phyloP scores from a whole-genome alignment of 2,888 invertebrate genomes.

The Hypselothyrea guttata region DNA sequence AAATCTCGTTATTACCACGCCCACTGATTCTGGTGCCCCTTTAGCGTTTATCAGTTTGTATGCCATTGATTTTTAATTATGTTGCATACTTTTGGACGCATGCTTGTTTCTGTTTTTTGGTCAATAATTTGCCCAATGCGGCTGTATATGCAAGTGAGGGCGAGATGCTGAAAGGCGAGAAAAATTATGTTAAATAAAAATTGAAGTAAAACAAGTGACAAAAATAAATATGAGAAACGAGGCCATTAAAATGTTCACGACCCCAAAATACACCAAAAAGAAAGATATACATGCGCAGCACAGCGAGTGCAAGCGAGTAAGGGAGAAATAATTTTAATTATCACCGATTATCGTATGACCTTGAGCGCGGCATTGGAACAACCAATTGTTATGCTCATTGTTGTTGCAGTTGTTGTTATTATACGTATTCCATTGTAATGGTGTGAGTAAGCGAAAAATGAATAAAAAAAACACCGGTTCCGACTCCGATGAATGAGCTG shows the following conservation, averaged over 20 bases:
- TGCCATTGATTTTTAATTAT: conserved; percentile 82
- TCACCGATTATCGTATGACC: conserved; percentile 81
- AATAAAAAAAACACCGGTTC: conserved; percentile 47
- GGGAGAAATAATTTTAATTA: conserved; percentile 79
- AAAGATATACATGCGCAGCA: conserved; percentile 4
- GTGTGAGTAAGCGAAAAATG: conserved; percentile 63
- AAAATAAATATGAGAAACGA: conserved; percentile 56
- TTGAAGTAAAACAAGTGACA: conserved; percentile 71
- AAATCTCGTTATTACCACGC: conserved; percentile 64
- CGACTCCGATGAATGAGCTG: conserved; percentile 50
- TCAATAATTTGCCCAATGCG: conserved; percentile 72
- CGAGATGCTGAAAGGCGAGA: conserved; percentile 14
- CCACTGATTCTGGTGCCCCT: conserved; percentile 6
- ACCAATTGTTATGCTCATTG: conserved; percentile 32
- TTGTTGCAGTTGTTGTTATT: conserved; percentile 53
- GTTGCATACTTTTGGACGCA: conserved; percentile 70
- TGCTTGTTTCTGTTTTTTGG: conserved; percentile 45
- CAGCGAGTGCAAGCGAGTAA: conserved; percentile 13
- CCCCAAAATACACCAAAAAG: conserved; percentile 26
- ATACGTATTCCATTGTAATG: conserved; percentile 57
- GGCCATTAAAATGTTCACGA: conserved; percentile 50
- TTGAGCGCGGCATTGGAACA: conserved; percentile 74
- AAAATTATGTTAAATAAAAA: conserved; percentile 64
- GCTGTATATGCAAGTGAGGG: conserved; percentile 8
- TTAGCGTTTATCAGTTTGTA: conserved; percentile 64